phyloP scores from a whole-genome alignment of 2,888 invertebrate genomes.

The Anticlea derivata region DNA sequence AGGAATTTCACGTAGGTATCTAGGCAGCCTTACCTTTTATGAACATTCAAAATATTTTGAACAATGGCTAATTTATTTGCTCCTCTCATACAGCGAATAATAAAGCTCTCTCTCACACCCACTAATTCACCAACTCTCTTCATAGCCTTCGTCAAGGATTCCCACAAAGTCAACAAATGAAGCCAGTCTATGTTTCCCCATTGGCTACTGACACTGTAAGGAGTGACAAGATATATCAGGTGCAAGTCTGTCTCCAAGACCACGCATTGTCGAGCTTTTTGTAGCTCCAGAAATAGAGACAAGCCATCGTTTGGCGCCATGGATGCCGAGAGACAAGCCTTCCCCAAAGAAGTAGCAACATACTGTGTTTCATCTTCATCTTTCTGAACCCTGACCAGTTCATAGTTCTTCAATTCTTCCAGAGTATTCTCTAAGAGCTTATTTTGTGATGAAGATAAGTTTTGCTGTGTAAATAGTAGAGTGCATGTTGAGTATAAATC shows the following conservation, averaged over 20 bases:
- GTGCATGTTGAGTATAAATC: slow-evolving; percentile 92
- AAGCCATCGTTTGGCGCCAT: slow-evolving; percentile 97
- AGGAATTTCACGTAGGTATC: no score
- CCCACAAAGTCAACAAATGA: slow-evolving; percentile 91
- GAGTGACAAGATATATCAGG: slow-evolving; percentile 97
- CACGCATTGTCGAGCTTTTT: slow-evolving; percentile 94
- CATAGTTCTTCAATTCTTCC: slow-evolving; percentile 89
- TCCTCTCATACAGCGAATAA: slow-evolving; percentile 90
- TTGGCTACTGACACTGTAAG: slow-evolving; percentile 93
- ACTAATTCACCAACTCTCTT: slow-evolving; percentile 94
- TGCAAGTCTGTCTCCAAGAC: slow-evolving; percentile 97
- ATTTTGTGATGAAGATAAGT: slow-evolving; percentile 49
- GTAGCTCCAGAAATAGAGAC: slow-evolving; percentile 93
- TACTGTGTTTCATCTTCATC: slow-evolving; percentile 80
- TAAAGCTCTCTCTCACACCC: slow-evolving; percentile 93
- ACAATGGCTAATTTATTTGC: slow-evolving; percentile 83
- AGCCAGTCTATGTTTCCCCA: slow-evolving; percentile 93
- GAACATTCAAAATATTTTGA: slow-evolving; percentile 83
- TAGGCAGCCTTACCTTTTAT: slow-evolving; percentile 80
- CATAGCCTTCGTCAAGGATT: slow-evolving; percentile 89
- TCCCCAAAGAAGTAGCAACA: slow-evolving; percentile 93
- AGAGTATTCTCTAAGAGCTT: slow-evolving; percentile 81
- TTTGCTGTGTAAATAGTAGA: slow-evolving; percentile 75
- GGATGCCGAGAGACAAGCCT: slow-evolving; percentile 96
- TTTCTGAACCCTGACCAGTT: slow-evolving; percentile 89